Conservation (phyloP, 2,113 vertebrate genomes). For the Menidia beryllina region DNA sequence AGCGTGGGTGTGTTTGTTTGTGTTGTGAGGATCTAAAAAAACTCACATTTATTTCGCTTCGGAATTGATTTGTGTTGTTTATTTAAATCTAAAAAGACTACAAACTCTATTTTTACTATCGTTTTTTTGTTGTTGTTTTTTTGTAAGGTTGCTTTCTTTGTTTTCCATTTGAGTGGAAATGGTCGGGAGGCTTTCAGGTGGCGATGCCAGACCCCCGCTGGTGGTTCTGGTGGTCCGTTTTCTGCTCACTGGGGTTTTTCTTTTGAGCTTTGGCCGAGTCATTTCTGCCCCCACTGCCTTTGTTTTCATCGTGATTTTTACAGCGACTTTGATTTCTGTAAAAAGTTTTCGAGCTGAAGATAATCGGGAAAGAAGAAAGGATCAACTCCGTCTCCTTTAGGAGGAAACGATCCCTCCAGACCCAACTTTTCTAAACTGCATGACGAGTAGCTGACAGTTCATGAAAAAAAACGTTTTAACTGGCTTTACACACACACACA, state of each 20-base stretch:
- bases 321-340: constrained; percentile 17
- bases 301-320: constrained; percentile 9
- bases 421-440: constrained; percentile 75
- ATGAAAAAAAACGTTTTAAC: constrained; percentile 39
- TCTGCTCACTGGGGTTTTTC: constrained; percentile 55
- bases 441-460: constrained; percentile 71
- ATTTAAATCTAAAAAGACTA: constrained; percentile 62
- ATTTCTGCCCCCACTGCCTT: constrained; percentile 13
- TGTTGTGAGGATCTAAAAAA: constrained; percentile 45
- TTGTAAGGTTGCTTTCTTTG: constrained; percentile 65
- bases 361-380: constrained; percentile 40
- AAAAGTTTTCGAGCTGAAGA: constrained; percentile 23
- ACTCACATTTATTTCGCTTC: constrained; percentile 49
- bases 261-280: constrained; percentile 13
- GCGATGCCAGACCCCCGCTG: constrained; percentile 12
- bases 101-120: constrained; percentile 75
- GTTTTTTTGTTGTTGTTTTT: constrained; percentile 52
- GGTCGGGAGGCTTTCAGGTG: constrained; percentile 6
- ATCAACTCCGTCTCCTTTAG: constrained; percentile 39
- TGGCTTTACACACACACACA: constrained; percentile 57
- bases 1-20: constrained; percentile 23
- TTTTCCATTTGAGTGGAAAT: constrained; percentile 49
- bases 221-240: constrained; percentile 30
- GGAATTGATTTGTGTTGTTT: constrained; percentile 65
- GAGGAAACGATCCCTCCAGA: constrained; percentile 26